phyloP scores from a whole-genome alignment of 2,113 vertebrate species.

The Eurypyga helias region DNA sequence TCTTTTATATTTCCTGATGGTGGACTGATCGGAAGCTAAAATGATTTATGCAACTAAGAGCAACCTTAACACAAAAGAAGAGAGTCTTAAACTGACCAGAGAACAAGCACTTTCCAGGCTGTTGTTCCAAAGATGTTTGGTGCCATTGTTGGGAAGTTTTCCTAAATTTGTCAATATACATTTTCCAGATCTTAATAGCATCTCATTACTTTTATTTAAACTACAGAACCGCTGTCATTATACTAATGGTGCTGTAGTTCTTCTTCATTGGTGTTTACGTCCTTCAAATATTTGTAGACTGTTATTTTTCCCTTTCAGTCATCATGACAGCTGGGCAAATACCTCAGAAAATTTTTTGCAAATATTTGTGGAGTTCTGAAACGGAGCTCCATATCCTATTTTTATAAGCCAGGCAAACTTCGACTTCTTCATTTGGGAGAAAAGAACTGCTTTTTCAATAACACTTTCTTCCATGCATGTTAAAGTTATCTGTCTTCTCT shows the following conservation, averaged over 20 bases:
- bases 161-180: not conserved
- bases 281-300: conserved; percentile 25
- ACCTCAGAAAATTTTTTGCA: not conserved
- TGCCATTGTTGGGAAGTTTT: not conserved
- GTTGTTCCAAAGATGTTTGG: not conserved
- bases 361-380: conserved; percentile 34
- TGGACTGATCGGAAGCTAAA: not conserved
- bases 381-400: not conserved
- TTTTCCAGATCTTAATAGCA: not conserved
- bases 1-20: not conserved
- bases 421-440: not conserved
- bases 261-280: not conserved
- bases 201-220: not conserved
- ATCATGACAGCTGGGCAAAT: not conserved
- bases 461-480: not conserved
- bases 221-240: not conserved
- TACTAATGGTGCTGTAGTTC: not conserved
- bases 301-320: conserved; percentile 16
- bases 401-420: not conserved
- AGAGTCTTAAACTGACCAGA: not conserved
- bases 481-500: not conserved
- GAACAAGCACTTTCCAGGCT: not conserved
- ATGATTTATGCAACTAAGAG: not conserved
- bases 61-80: not conserved
- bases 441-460: not conserved